Conservation (phyloP, 2,113 vertebrate species). For the Laticauda laticaudata region DNA sequence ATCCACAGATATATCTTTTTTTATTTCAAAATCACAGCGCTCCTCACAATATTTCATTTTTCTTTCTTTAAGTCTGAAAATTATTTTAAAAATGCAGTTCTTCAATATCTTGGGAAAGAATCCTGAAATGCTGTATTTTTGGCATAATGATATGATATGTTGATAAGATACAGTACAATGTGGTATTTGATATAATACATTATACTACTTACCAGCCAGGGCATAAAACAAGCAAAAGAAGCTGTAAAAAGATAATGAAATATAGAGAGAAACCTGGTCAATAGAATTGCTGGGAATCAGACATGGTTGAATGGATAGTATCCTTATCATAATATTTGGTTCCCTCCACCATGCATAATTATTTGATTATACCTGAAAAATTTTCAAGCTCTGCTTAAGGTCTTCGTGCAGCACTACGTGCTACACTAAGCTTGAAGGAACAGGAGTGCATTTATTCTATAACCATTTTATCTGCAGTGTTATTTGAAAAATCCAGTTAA, state of each 20-base stretch:
- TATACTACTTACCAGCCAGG: neutral
- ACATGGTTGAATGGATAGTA: neutral
- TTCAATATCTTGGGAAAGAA: neutral
- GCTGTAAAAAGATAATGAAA: neutral
- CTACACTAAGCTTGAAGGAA: rapidly evolving
- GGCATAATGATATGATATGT: neutral
- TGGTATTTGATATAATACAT: neutral
- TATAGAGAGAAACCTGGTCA: neutral
- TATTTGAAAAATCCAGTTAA: slow-evolving; percentile 5
- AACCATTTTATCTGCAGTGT: neutral
- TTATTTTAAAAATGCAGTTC: neutral
- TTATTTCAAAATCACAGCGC: too few relatives aligned
- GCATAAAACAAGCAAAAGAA: neutral
- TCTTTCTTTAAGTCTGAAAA: neutral
- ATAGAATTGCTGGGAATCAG: neutral
- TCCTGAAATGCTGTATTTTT: neutral
- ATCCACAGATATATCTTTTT: neutral
- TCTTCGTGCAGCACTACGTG: neutral
- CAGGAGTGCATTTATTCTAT: neutral
- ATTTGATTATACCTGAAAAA: neutral
- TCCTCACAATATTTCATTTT: neutral
- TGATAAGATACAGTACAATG: neutral
- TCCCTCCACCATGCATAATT: neutral
- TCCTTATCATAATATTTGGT: neutral
- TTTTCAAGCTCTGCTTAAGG: neutral